These are phyloP conservation scores for Blomia tropicalis DNA, from an alignment of 2,888 invertebrate species.

Conservation along the genomic window DNA sequence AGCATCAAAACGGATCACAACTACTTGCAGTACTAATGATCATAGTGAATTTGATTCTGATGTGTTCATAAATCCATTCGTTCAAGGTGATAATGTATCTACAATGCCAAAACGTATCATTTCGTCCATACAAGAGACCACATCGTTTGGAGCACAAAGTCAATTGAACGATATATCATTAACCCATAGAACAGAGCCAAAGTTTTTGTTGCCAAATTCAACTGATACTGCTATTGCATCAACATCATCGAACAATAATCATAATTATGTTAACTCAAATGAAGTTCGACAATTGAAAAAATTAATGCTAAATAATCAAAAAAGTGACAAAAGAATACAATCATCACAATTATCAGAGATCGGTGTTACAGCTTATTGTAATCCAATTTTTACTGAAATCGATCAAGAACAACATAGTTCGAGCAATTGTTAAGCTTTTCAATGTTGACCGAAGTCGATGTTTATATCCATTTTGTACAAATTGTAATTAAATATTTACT, in stretches of 20 bases:
- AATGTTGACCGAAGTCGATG: neutral
- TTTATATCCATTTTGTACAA: neutral
- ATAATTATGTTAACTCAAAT: slow-evolving; percentile 1
- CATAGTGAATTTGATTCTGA: neutral
- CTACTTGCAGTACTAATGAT: neutral
- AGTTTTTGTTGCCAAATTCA: neutral
- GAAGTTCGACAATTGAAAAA: slow-evolving; percentile 6
- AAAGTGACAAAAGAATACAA: neutral
- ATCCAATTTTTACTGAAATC: neutral
- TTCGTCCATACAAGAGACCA: neutral
- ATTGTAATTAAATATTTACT: too few relatives aligned
- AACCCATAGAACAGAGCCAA: neutral
- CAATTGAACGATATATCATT: too few relatives aligned
- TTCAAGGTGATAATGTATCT: neutral
- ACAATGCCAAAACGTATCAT: neutral
- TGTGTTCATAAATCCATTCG: neutral
- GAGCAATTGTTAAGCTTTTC: neutral
- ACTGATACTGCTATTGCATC: neutral
- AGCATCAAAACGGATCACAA: too few relatives aligned
- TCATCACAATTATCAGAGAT: neutral
- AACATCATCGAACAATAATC: neutral
- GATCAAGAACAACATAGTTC: neutral
- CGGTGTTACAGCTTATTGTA: neutral
- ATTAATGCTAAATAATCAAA: neutral
- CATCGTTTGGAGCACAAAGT: too few relatives aligned